Evolutionary conservation across 2,888 invertebrate genomes (phyloP).

Genomic region (Catotricha subobsoleta): DNA sequence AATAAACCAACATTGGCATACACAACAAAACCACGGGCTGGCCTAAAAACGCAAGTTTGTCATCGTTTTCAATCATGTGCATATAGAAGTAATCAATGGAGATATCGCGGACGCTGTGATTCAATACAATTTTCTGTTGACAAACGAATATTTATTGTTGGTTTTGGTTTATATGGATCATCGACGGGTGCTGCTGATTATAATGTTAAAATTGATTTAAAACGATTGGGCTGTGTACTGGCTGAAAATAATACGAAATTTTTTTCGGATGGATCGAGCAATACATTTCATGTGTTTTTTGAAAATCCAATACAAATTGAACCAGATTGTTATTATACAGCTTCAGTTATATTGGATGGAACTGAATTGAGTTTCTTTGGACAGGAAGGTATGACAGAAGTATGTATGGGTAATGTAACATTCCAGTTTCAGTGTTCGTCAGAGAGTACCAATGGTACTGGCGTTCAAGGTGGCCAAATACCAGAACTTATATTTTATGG

Average conservation of each 20-base stretch:
- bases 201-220: constrained; percentile 83
- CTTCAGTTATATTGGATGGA: constrained; percentile 87
- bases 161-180: constrained; percentile 89
- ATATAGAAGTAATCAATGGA: constrained; percentile 93
- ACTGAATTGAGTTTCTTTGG: constrained; percentile 91
- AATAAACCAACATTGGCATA: constrained; percentile 70
- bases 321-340: constrained; percentile 86
- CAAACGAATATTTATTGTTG: constrained; percentile 86
- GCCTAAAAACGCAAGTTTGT: constrained; percentile 83
- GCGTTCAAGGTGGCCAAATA: constrained; percentile 93
- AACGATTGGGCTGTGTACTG: constrained; percentile 68
- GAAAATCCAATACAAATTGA: constrained; percentile 69
- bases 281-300: constrained; percentile 81
- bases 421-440: constrained; percentile 96
- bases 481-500: constrained; percentile 93
- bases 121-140: constrained; percentile 95
- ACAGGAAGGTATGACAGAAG: constrained; percentile 91
- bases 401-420: constrained; percentile 79
- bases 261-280: constrained; percentile 91
- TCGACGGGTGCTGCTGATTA: constrained; percentile 93
- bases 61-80: constrained; percentile 94
- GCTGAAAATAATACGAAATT: constrained; percentile 88
- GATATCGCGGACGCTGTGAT: constrained; percentile 89
- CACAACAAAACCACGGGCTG: constrained; percentile 64
- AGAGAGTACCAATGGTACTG: constrained; percentile 93